Evolutionary conservation across 2,113 vertebrate genomes (phyloP), one percentile per base, ranked within the genome.

Genomic region (Chionodraco myersi): DNA sequence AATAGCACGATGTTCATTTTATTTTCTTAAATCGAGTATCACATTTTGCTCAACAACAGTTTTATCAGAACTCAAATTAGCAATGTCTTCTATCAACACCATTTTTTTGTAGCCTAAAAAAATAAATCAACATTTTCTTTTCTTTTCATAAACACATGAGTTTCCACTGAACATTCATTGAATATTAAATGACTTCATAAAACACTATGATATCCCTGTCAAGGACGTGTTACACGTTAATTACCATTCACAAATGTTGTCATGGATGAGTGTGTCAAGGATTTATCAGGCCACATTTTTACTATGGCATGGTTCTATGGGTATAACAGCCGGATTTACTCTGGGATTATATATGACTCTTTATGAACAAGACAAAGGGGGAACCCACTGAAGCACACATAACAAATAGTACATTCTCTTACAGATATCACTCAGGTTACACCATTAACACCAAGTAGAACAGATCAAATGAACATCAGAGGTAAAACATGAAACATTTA

Each of bases 51-150:
- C 69, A 59, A 87, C 8, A 7, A 60, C 75, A 79, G 72, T 60
- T 70, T 78, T 10, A 75, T 72, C 52, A 84, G 71, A 88, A 10
- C 70, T 69, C 34, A 58, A 67, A 68, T 1, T 34, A 44, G 11
- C 16, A 30, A 73, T 44, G 47, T 72, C 51, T 68, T 79, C 49
- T 13, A 56, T 62, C 51, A 75, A 62, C 54, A 88, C 75, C 74
- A 86, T 83, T 78, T 23, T 67, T 9, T 49, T 67, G 64, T 74
- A 59, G 44, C 45, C 44, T 87, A 83, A 63, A 79, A 90, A 92
- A 91, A 91, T 83, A 88, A 91, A 86, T 79, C 5, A 41, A 16
- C 16, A 30, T 80, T 86, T 78, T 59, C 1, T 62, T 76, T 70
- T 70, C 2, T 11, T 69, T 75, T 54, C 15, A 73, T 45, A 41